Evolutionary conservation across 2,113 vertebrate species (phyloP), one percentile per base, ranked within the genome.

Genomic region (Chionis minor): DNA sequence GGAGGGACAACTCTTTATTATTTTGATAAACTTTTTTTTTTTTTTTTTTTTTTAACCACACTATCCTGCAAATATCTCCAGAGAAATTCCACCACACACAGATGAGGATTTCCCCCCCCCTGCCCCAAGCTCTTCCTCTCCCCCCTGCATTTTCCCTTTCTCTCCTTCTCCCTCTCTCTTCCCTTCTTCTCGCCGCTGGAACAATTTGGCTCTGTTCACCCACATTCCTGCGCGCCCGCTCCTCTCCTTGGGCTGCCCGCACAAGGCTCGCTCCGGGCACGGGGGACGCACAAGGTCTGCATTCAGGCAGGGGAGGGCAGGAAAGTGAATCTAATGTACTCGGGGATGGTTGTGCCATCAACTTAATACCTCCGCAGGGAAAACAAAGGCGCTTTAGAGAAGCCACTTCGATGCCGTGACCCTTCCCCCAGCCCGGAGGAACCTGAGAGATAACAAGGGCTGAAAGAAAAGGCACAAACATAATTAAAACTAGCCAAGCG

Each of bases 311-410:
- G 58, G 93, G 45, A 67, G 70, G 86, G 89, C 88, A 82, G 97
- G 91, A 83, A 94, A 95, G 89, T 21, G 38, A 96, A 92, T 78
- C 90, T 3, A 93, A 93, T 19, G 72, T 77, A 90, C 95, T 58
- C 6, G n/a, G 63, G 63, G 91, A 94, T 89, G 92, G 96, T 97
- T 97, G 94, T 97, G 92, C 95, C 97, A 97, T 95, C 97, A 84
- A 86, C 95, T 94, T 95, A 93, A 97, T 97, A 98, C 97, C 98
- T 97, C 97, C 30, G 8, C 86, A 9, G 62, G 55, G 94, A 93
- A 97, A 98, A 97, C 98, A 98, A 98, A 98, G 94, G 94, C 38
- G 88, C 97, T 97, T 97, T 94, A 97, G 97, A 97, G 96, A 96
- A 96, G 79, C 19, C 11, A 35, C 6, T 33, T 35, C 8, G 16